These are phyloP conservation scores for Heptranchias perlo DNA, from an alignment of 2,113 vertebrate species.

Conservation along the genomic window DNA sequence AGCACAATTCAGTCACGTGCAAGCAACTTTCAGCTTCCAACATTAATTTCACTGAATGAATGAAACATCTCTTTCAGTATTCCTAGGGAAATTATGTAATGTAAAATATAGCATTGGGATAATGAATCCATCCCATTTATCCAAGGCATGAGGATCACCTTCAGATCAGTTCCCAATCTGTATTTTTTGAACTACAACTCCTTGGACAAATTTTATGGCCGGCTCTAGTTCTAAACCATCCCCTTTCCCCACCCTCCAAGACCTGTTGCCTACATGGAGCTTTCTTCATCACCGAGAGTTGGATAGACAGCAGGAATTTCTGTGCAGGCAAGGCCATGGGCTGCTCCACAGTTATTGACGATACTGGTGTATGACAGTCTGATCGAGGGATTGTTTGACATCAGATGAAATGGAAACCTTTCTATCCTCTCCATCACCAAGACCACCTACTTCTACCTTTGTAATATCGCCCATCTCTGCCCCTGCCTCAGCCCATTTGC, in stretches of 20 bases:
- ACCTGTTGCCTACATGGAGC: not conserved
- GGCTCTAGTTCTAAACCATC: not conserved
- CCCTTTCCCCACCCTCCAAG: not conserved
- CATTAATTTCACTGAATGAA: not conserved
- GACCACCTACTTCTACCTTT: not conserved
- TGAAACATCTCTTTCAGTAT: not conserved
- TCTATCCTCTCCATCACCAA: not conserved
- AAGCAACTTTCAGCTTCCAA: not conserved
- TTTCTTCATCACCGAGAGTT: not conserved
- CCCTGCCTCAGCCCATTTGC: no score
- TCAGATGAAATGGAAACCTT: no score
- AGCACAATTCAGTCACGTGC: slow-evolving; percentile 3
- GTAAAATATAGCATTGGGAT: not conserved
- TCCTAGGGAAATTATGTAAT: not conserved
- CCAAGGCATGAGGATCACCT: not conserved
- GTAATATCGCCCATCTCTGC: not conserved
- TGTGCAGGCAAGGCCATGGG: not conserved
- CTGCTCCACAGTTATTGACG: not conserved
- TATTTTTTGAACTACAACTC: not conserved
- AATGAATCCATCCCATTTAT: not conserved
- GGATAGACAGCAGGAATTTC: not conserved
- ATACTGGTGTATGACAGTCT: not conserved
- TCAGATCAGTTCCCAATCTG: not conserved
- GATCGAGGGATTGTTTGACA: not conserved
- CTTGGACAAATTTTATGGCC: not conserved